Evolutionary conservation across 1,140 invertebrate species (phyloP).

Genomic region (Saccostrea glomerata): DNA sequence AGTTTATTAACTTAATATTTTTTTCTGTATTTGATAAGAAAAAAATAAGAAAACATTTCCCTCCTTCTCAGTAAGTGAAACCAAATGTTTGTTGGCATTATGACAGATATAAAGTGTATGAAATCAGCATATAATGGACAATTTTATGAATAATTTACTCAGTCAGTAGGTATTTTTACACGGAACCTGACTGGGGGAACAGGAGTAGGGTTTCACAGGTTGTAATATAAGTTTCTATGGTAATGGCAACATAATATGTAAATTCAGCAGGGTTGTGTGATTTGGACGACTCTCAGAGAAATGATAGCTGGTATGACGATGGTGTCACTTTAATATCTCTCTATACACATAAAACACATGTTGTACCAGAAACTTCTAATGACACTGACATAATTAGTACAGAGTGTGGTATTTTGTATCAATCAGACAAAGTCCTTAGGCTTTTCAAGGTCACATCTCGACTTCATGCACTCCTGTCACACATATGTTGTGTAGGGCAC

Average conservation of each 20-base stretch:
- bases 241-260: neutral
- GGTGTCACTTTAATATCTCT: neutral
- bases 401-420: neutral
- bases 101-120: neutral
- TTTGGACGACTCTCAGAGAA: neutral
- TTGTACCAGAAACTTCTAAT: slow-evolving; percentile 20
- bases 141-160: slow-evolving; percentile 2
- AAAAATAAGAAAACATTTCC: neutral
- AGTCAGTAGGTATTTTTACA: neutral
- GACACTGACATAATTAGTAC: slow-evolving; percentile 12
- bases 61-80: neutral
- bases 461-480: neutral
- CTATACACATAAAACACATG: slow-evolving; percentile 32
- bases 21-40: slow-evolving; percentile 21
- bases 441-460: slow-evolving; percentile 11
- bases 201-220: neutral
- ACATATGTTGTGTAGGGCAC: neutral
- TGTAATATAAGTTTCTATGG: neutral
- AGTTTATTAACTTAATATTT: neutral
- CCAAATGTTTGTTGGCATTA: slow-evolving; percentile 20
- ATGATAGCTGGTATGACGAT: neutral
- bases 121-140: neutral
- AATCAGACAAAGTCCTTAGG: slow-evolving; percentile 7
- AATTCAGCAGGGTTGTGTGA: neutral
- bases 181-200: neutral